Percentiles rank a stretch among this genome's conserved stretches.
These are phyloP conservation scores for Cantharis nigra DNA, from an alignment of 2,888 invertebrate species.

Conservation along the genomic window DNA sequence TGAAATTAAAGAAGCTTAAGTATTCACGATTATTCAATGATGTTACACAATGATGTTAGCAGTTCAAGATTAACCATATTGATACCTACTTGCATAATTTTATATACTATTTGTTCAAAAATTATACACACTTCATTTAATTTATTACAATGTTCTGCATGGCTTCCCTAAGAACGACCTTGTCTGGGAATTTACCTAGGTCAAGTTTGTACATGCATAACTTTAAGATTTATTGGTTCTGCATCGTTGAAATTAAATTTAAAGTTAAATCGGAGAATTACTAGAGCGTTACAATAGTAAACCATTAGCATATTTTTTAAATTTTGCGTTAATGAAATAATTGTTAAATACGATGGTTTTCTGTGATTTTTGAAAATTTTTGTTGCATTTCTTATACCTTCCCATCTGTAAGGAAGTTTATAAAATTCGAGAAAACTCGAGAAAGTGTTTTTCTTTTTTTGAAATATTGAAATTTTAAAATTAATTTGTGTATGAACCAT, in stretches of 20 bases:
- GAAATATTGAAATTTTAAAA: too few species aligned
- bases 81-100: neutral
- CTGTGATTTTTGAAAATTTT: too few species aligned
- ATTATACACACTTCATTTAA: neutral
- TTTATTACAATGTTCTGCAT: constrained; percentile 1
- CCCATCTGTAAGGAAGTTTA: too few species aligned
- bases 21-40: neutral
- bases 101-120: neutral
- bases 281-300: neutral
- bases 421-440: too few species aligned
- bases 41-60: neutral
- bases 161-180: constrained; percentile 1
- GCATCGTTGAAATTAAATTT: constrained; percentile 9
- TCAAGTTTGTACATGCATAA: constrained; percentile 5
- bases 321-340: neutral
- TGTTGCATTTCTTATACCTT: too few species aligned
- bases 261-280: neutral
- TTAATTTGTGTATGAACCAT: too few species aligned
- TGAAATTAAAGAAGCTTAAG: neutral
- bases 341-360: neutral
- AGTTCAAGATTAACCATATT: neutral
- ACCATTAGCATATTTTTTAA: neutral
- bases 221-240: constrained; percentile 13
- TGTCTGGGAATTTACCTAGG: constrained; percentile 10
- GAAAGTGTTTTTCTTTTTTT: too few species aligned